Conservation (phyloP, 2,113 vertebrate species). For the Cheilinus undulatus region DNA sequence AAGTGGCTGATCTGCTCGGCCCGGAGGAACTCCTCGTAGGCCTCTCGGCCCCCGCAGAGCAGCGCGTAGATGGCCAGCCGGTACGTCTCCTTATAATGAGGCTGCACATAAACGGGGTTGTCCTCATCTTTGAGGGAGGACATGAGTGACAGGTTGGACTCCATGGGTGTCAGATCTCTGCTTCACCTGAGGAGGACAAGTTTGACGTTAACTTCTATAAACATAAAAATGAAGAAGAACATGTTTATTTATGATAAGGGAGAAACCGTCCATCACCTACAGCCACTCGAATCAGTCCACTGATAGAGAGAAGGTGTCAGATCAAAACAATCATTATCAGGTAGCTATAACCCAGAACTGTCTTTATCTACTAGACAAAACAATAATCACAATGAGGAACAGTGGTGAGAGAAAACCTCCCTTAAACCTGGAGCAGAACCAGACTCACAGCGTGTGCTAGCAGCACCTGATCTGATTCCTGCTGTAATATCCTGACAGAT, state of each 20-base stretch:
- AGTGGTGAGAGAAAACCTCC: too few species aligned
- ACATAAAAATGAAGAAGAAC: neutral
- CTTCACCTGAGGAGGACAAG: neutral
- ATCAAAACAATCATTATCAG: too few species aligned
- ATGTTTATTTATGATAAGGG: neutral
- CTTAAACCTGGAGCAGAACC: too few species aligned
- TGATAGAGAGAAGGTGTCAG: too few species aligned
- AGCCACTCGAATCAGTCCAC: too few species aligned
- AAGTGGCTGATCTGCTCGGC: slow-evolving; percentile 89
- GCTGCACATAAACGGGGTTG: slow-evolving; percentile 85
- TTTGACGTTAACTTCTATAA: slow-evolving; percentile 2
- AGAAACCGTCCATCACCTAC: slow-evolving; percentile 23
- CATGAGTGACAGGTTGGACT: slow-evolving; percentile 85
- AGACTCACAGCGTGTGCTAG: too few species aligned
- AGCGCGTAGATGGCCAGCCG: slow-evolving; percentile 90
- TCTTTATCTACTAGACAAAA: too few species aligned
- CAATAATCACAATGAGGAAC: too few species aligned
- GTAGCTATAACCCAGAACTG: too few species aligned
- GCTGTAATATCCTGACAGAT: too few species aligned
- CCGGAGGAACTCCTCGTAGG: slow-evolving; percentile 89
- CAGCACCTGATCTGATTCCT: too few species aligned
- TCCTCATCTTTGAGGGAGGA: slow-evolving; percentile 89
- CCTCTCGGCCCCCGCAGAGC: slow-evolving; percentile 88
- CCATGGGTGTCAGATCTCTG: slow-evolving; percentile 74
- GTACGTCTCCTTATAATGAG: slow-evolving; percentile 92